A percentile compares a stretch with the other conserved stretches of the same genome.
Evolutionary conservation across 2,888 invertebrate species (phyloP).

Genomic region (Amiota minor): DNA sequence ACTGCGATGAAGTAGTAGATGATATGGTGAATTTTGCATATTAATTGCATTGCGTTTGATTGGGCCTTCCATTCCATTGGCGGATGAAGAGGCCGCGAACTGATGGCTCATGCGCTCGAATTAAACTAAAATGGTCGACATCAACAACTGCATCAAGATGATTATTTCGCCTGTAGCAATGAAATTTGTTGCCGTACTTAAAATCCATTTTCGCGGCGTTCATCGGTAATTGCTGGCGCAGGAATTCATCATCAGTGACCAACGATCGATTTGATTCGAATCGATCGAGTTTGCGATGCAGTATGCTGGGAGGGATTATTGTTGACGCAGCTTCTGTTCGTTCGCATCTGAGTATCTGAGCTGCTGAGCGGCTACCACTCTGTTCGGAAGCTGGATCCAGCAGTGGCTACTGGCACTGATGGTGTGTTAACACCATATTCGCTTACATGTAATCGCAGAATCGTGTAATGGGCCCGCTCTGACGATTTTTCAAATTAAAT

Average conservation of each 20-base stretch:
- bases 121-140: slow-evolving; percentile 53
- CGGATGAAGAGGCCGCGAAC: slow-evolving; percentile 28
- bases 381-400: slow-evolving; percentile 11
- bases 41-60: slow-evolving; percentile 52
- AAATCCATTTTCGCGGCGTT: slow-evolving; percentile 55
- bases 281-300: background rate
- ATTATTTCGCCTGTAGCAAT: slow-evolving; percentile 24
- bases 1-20: background rate
- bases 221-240: slow-evolving; percentile 56
- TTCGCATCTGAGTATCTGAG: slow-evolving; percentile 27
- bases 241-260: slow-evolving; percentile 40
- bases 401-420: slow-evolving; percentile 44
- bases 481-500: slow-evolving; percentile 57
- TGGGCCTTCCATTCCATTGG: slow-evolving; percentile 63
- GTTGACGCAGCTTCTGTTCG: slow-evolving; percentile 56
- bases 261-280: slow-evolving; percentile 35
- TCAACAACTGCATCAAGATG: slow-evolving; percentile 40
- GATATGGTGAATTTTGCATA: slow-evolving; percentile 58
- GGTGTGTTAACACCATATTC: slow-evolving; percentile 66
- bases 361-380: background rate
- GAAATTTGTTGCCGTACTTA: slow-evolving; percentile 49
- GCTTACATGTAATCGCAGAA: slow-evolving; percentile 62
- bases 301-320: slow-evolving; percentile 54
- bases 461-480: slow-evolving; percentile 59
- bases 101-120: slow-evolving; percentile 3